A percentile compares a stretch with the other conserved stretches of the same genome.
Evolutionary conservation across 2,113 vertebrate genomes (phyloP).

Genomic region (Dermatemys mawii): DNA sequence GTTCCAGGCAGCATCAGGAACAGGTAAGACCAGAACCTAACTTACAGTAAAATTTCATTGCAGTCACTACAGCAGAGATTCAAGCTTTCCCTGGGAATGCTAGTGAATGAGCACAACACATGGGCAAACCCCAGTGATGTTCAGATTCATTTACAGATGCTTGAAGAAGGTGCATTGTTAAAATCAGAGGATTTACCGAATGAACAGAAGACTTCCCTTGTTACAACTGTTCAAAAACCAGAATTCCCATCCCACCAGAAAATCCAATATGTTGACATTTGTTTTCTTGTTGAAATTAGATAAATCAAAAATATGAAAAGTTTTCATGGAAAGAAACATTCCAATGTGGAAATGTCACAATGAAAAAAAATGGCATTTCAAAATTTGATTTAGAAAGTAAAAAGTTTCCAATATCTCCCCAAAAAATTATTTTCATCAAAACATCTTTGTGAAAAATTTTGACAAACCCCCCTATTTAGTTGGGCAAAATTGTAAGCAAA

Average conservation of each 20-base stretch:
- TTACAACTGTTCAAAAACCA: not conserved
- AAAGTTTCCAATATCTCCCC: not conserved
- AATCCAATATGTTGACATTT: not conserved
- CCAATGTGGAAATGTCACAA: not conserved
- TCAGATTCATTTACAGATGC: not conserved
- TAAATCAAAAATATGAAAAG: not conserved
- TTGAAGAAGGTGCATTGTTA: not conserved
- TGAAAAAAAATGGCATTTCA: not conserved
- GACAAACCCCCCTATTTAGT: not conserved
- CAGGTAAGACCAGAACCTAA: not conserved
- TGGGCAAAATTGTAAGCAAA: not conserved
- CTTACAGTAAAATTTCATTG: rapidly evolving
- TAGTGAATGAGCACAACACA: not conserved
- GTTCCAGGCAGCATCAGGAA: not conserved
- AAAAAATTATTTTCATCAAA: not conserved
- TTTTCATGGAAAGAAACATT: not conserved
- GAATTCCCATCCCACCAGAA: not conserved
- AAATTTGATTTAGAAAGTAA: not conserved
- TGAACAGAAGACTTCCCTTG: not conserved
- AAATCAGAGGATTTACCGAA: not conserved
- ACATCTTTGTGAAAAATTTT: not conserved
- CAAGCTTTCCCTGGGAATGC: not conserved
- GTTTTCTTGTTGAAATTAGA: not conserved
- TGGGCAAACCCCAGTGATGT: not conserved
- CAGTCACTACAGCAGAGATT: not conserved